A percentile compares a stretch with the other conserved stretches of the same genome.
These are phyloP conservation scores for Microctonus aethiopoides DNA, from an alignment of 2,888 invertebrate species.

Conservation along the genomic window DNA sequence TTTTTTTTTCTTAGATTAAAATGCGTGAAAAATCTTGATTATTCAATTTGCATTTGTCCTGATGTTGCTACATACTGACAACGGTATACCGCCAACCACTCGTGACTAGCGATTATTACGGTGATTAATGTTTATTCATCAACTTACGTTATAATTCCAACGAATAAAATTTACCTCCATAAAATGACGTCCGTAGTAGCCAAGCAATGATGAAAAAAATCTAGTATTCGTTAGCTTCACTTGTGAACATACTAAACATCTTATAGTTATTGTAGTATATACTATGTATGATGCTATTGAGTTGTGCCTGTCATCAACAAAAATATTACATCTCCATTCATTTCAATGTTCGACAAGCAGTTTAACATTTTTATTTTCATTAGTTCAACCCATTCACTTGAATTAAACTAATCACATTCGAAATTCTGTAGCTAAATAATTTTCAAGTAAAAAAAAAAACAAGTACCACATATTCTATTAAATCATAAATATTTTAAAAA, in stretches of 20 bases:
- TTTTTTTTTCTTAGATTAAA: too few relatives aligned
- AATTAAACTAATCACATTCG: conserved; percentile 14
- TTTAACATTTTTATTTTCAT: not conserved
- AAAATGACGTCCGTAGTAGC: conserved; percentile 35
- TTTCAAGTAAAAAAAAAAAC: not conserved
- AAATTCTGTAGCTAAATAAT: not conserved
- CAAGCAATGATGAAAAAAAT: conserved; percentile 32
- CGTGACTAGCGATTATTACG: conserved; percentile 18
- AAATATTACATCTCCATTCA: not conserved
- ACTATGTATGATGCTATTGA: not conserved
- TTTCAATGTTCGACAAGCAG: not conserved
- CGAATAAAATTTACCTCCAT: conserved; percentile 33
- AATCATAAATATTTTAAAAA: not conserved
- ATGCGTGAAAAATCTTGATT: not conserved
- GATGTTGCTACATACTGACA: not conserved
- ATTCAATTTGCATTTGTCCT: conserved; percentile 5
- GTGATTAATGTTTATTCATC: conserved; percentile 28
- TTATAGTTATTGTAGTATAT: not conserved
- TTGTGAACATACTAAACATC: conserved; percentile 38
- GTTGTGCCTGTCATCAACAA: not conserved
- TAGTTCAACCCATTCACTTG: not conserved
- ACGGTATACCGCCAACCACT: conserved; percentile 7
- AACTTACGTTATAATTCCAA: conserved; percentile 44
- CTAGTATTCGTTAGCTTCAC: conserved; percentile 48
- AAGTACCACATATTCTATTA: not conserved